Evolutionary conservation across 2,888 invertebrate species (phyloP).

Genomic region (Agrotis puta): DNA sequence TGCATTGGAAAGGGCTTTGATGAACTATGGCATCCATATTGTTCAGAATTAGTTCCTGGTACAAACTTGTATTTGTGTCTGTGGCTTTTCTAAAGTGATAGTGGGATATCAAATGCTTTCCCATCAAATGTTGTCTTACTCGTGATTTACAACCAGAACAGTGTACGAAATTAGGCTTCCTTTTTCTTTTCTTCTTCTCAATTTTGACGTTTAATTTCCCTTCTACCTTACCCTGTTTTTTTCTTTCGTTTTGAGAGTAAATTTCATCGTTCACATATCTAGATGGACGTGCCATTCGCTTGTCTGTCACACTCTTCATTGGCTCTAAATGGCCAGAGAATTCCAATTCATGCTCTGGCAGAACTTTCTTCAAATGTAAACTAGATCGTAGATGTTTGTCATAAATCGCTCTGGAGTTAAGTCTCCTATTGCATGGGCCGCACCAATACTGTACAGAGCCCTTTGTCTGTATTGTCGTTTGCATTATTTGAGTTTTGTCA

Average conservation of each 20-base stretch:
- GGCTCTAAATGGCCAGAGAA: conserved; percentile 88
- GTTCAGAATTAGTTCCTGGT: conserved; percentile 93
- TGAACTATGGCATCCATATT: conserved; percentile 95
- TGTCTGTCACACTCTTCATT: conserved; percentile 72
- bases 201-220: conserved; percentile 71
- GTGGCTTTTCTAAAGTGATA: conserved; percentile 95
- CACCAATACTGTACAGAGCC: conserved; percentile 94
- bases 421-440: conserved; percentile 94
- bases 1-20: conserved; percentile 96
- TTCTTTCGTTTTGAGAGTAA: conserved; percentile 75
- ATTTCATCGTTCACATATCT: conserved; percentile 79
- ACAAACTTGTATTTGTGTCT: conserved; percentile 90
- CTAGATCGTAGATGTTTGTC: conserved; percentile 94
- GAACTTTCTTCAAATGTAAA: conserved; percentile 93
- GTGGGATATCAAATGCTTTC: conserved; percentile 96
- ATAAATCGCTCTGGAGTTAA: conserved; percentile 94
- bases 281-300: conserved; percentile 81
- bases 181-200: conserved; percentile 86
- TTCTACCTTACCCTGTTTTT: conserved; percentile 67
- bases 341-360: conserved; percentile 93
- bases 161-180: conserved; percentile 91
- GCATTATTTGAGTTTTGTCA: conserved; percentile 90
- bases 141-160: conserved; percentile 94
- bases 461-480: conserved; percentile 87
- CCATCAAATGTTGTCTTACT: conserved; percentile 93